These are phyloP conservation scores for Psammodynastes pulverulentus DNA, from an alignment of 2,113 vertebrate genomes.

Conservation along the genomic window DNA sequence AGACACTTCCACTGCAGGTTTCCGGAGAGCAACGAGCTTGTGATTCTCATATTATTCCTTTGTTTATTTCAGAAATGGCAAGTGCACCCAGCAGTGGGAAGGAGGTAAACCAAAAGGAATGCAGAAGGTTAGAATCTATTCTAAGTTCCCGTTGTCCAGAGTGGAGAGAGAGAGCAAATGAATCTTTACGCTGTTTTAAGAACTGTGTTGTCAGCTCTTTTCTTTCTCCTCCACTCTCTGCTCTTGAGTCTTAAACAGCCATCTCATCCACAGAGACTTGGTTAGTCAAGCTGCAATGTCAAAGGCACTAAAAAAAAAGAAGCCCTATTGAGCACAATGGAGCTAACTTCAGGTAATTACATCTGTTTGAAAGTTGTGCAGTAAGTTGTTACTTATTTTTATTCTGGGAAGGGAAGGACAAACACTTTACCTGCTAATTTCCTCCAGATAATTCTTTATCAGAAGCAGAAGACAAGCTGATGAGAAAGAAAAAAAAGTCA, in stretches of 20 bases:
- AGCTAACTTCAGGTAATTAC: neutral
- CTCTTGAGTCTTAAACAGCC: neutral
- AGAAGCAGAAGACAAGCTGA: neutral
- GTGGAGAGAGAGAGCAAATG: neutral
- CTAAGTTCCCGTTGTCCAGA: neutral
- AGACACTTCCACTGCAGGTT: neutral
- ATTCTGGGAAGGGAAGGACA: neutral
- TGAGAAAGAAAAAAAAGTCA: neutral
- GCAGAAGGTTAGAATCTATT: neutral
- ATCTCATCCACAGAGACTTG: neutral
- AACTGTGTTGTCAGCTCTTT: neutral
- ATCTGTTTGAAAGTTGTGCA: neutral
- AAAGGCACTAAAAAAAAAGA: neutral
- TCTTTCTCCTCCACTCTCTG: neutral
- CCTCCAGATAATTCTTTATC: neutral
- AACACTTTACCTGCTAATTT: neutral
- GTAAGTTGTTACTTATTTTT: neutral
- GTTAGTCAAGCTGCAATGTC: neutral
- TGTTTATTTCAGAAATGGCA: neutral
- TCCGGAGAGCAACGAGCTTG: neutral
- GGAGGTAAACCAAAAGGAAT: neutral
- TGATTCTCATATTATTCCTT: neutral
- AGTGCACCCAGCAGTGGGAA: neutral
- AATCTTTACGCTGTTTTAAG: neutral
- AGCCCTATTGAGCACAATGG: neutral